phyloP scores from a whole-genome alignment of 2,113 vertebrate species.

The Oceanodroma tethys region DNA sequence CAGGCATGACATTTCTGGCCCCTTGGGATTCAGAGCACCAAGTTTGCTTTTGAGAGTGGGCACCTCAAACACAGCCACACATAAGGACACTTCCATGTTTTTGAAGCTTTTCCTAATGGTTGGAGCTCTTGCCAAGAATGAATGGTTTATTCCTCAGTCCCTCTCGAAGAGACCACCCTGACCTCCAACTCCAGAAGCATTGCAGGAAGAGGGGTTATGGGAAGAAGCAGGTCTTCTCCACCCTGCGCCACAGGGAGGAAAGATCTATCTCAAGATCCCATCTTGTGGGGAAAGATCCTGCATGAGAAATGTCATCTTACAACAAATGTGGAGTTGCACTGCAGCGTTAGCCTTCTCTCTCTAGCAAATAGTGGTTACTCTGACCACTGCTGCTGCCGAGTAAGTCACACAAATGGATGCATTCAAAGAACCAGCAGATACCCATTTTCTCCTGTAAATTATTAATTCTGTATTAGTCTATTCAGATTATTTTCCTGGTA shows the following conservation, averaged over 20 bases:
- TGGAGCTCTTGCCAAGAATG: not conserved
- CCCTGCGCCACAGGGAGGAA: not conserved
- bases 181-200: not conserved
- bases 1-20: not conserved
- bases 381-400: not conserved
- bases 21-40: not conserved
- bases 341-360: not conserved
- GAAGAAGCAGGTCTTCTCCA: not conserved
- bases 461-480: not conserved
- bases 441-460: slow-evolving; percentile 5
- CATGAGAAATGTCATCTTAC: not conserved
- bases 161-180: not conserved
- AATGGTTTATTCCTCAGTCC: not conserved
- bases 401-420: not conserved
- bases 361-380: not conserved
- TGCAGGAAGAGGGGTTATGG: not conserved
- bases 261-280: not conserved
- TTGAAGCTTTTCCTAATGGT: not conserved
- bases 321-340: not conserved
- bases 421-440: not conserved
- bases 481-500: not conserved
- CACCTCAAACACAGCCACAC: not conserved
- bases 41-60: not conserved
- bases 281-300: not conserved
- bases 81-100: not conserved